Evolutionary conservation across 2,113 vertebrate genomes (phyloP), one percentile per base, ranked within the genome.

Genomic region (Clarias gariepinus): DNA sequence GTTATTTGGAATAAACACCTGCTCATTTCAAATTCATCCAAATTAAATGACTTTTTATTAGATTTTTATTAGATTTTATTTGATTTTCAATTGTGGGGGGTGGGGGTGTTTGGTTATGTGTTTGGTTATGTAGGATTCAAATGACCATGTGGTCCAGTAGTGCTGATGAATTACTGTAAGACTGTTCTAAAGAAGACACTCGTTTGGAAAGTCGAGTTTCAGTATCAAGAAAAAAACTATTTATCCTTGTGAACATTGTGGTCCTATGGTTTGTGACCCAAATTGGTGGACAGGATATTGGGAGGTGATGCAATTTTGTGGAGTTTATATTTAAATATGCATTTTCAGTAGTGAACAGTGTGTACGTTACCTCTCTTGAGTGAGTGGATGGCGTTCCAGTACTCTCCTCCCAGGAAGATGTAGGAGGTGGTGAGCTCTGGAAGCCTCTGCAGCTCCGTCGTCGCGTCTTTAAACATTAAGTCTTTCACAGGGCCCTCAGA

Each of bases 381-480:
- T 55, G 86, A 92, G 86, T 88, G 92, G 85, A 96, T 61, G 63
- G 90, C 88, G 6, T 85, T 90, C 83, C 91, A 92, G 60, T 95
- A 94, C 0, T 94, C 53, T 30, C 92, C 91, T 78, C 95, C 94
- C 87, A 98, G 87, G 88, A 95, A 98, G 58, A 97, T 87, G 87
- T 93, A 95, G 85, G 94, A 41, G 28, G 97, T 95, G 69, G 93
- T 94, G 86, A 85, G 83, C 0, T 90, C 0, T 0, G 98, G 96
- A 30, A 98, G 68, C 36, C 11, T 76, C 52, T 95, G 78, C 82
- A 99, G 89, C 3, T 10, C 73, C 0, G 0, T 0, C 9, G 96
- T 83, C 2, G 96, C 94, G 25, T 98, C 96, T 76, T 95, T 97
- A 89, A 98, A 98, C 83, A 98, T 91, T 87, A 98, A 91, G 19